A percentile compares a stretch with the other conserved stretches of the same genome.
Conservation (phyloP, 2,888 invertebrate genomes). For the Seira ritae region DNA sequence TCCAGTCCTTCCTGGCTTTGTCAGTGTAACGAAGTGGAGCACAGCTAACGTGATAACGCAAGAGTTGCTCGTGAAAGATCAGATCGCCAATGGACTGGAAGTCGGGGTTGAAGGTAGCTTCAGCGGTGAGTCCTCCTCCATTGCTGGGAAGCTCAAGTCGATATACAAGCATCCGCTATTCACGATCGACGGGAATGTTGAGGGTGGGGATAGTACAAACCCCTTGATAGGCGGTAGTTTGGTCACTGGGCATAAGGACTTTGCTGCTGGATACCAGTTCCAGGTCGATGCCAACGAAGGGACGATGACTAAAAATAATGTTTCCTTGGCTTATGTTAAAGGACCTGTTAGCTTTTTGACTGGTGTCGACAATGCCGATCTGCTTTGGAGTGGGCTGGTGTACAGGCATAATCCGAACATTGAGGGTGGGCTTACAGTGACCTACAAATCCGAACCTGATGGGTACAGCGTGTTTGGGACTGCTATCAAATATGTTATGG, state of each 20-base stretch:
- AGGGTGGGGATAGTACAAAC: slow-evolving; percentile 43
- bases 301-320: slow-evolving; percentile 44
- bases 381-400: slow-evolving; percentile 32
- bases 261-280: slow-evolving; percentile 42
- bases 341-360: slow-evolving; percentile 43
- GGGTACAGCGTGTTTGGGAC: slow-evolving; percentile 25
- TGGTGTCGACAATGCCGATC: slow-evolving; percentile 50
- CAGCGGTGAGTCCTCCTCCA: slow-evolving; percentile 30
- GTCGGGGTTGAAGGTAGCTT: slow-evolving; percentile 33
- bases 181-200: slow-evolving; percentile 32
- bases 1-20: slow-evolving; percentile 28
- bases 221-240: slow-evolving; percentile 15
- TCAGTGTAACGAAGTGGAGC: slow-evolving; percentile 38
- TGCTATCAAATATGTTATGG: slow-evolving; percentile 46
- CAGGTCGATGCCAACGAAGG: slow-evolving; percentile 32
- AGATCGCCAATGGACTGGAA: slow-evolving; percentile 32
- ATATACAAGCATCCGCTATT: slow-evolving; percentile 30
- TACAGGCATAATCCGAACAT: slow-evolving; percentile 26
- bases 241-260: slow-evolving; percentile 44
- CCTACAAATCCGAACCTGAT: slow-evolving; percentile 51
- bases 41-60: slow-evolving; percentile 42
- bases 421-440: slow-evolving; percentile 40
- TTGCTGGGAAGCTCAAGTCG: slow-evolving; percentile 20
- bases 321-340: slow-evolving; percentile 46
- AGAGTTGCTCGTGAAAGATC: slow-evolving; percentile 33